Conservation (phyloP, 2,797 vertebrate species). For the Mergus octosetaceus region DNA sequence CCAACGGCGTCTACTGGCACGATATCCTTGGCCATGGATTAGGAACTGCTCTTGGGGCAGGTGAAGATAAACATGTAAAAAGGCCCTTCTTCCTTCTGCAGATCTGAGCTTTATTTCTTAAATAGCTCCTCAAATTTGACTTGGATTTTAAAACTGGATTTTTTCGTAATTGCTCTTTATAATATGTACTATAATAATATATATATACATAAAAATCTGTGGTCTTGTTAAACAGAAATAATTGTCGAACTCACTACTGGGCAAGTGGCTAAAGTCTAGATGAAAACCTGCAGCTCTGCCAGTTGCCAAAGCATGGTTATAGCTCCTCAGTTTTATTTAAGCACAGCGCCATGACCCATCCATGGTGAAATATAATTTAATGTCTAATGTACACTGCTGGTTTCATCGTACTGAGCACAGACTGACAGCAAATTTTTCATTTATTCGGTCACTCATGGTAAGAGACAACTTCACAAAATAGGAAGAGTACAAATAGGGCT, state of each 20-base stretch:
- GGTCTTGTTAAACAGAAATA: neutral
- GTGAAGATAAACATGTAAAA: fast-evolving
- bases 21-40: neutral
- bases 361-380: neutral
- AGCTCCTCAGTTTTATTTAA: neutral
- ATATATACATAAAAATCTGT: neutral
- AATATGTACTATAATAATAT: neutral
- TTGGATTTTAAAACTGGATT: neutral
- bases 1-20: fast-evolving
- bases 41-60: neutral
- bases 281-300: neutral
- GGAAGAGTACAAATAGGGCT: neutral
- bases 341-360: neutral
- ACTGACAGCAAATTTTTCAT: neutral
- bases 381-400: fast-evolving
- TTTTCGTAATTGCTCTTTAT: neutral
- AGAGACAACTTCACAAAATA: neutral
- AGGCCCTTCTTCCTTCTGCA: neutral
- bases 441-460: neutral
- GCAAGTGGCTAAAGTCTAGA: neutral
- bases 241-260: neutral
- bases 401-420: neutral
- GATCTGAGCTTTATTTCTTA: neutral
- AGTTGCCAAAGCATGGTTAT: neutral
- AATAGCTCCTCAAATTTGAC: neutral